These are phyloP conservation scores for Margaritifera margaritifera DNA, from an alignment of 2,888 invertebrate species.

Conservation along the genomic window DNA sequence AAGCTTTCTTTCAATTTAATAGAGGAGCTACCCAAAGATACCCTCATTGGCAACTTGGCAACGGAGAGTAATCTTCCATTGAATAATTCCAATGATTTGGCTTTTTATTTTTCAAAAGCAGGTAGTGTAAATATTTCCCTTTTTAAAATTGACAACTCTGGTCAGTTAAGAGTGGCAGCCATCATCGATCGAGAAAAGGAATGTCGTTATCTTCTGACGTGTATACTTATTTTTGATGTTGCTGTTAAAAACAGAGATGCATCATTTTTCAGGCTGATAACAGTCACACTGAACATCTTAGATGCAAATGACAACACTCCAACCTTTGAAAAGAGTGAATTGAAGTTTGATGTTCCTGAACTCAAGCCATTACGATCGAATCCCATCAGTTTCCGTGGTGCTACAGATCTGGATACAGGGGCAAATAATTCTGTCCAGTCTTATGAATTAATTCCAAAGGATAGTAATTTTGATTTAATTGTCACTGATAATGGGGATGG, in stretches of 20 bases:
- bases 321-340: slow-evolving; percentile 27
- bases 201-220: slow-evolving; percentile 33
- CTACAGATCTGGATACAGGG: slow-evolving; percentile 42
- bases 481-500: slow-evolving; percentile 10
- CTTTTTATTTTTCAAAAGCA: slow-evolving; percentile 7
- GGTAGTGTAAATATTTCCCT: slow-evolving; percentile 7
- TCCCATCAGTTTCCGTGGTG: slow-evolving; percentile 25
- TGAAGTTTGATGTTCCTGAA: slow-evolving; percentile 35
- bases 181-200: slow-evolving; percentile 38
- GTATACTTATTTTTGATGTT: slow-evolving; percentile 36
- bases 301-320: slow-evolving; percentile 51
- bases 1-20: slow-evolving; percentile 17
- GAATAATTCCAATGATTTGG: slow-evolving; percentile 28
- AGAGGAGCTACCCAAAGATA: slow-evolving; percentile 32
- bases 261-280: slow-evolving; percentile 24
- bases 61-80: slow-evolving; percentile 32
- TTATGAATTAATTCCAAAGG: slow-evolving; percentile 28
- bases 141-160: slow-evolving; percentile 22
- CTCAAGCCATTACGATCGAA: slow-evolving; percentile 23
- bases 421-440: slow-evolving; percentile 35
- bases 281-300: slow-evolving; percentile 28
- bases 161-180: slow-evolving; percentile 34
- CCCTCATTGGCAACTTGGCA: slow-evolving; percentile 42
- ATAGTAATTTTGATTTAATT: slow-evolving; percentile 10
- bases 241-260: slow-evolving; percentile 18